Evolutionary conservation across 2,113 vertebrate species (phyloP), one percentile per base, ranked within the genome.

Genomic region (Barbus barbus): DNA sequence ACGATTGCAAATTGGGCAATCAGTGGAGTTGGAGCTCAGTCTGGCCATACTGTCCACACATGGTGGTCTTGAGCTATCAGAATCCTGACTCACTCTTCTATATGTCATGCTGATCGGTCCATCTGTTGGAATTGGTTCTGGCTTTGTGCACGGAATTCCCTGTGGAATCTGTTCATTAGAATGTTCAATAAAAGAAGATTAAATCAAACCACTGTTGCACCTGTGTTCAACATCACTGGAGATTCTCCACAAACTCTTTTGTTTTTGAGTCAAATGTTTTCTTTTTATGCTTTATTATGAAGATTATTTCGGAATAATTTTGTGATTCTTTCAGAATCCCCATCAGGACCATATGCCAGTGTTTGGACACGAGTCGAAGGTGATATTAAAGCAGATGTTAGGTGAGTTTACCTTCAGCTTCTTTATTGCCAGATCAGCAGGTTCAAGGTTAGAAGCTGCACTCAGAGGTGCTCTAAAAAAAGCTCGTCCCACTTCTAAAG

Each of bases 1-100:
- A 96, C 44, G 87, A 41, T 91, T 94, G 91, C 96, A 98, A 87
- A 98, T 90, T 24, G 95, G 95, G 41, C 96, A 96, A 79, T 96
- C 94, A 0, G 5, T 77, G 9, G 72, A 33, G 75, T 31, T 41
- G 28, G 46, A 79, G 58, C 56, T 63, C 24, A 63, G 24, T 24
- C 36, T 18, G 14, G 38, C 16, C 78, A 81, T 81, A 81, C 61
- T 65, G 48, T 82, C 84, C 20, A 38, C 73, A 53, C 36, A 79
- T 33, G 69, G 60, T 58, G 61, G 63, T 46, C 36, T 60, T 4
- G 67, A 80, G 61, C 20, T 41, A 22, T 63, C 61, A 65, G 36
- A 20, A 53, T 83, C 81, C 80, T 69, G 83, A 77, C 48, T 60
- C 26, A 14, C 22, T 20, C 5, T 2, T 67, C 60, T 73, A 56